Base-by-base conservation (phyloP, 64 coral and sea anemone genomes). In the Montipora capricornis region DNA sequence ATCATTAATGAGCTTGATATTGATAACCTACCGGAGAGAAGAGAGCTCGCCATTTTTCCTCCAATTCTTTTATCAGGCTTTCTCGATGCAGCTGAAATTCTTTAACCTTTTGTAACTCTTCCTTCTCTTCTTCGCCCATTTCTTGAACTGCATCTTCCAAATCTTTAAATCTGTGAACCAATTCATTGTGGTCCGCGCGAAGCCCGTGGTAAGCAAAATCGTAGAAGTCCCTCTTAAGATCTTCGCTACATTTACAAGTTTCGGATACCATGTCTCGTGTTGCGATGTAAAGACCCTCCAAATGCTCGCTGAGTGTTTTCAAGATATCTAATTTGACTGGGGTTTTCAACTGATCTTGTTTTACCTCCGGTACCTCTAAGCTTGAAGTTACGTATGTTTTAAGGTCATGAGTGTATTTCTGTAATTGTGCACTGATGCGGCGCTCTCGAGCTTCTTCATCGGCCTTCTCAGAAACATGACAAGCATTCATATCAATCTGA, bases 121-220 rank as follows among this genome's bases (percentile, higher is more conserved):
- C 52, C 52, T 55, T 55, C 52, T 55, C 52, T 10, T 55, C 52
- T 10, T 55, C 52, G 52, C 6, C 0, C 52, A 55, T 55, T 2
- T 55, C 2, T 55, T 5, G 52, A 7, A 55, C 5, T 7, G 1
- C 9, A 55, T 55, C 0, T 79, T 19, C 44, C 76, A 79, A 49
- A 48, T 79, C 76, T 19, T 79, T 15, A 15, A 79, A 44, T 50
- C 76, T 45, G 6, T 3, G 76, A 14, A 79, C 44, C 47, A 79
- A 49, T 17, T 79, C 76, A 8, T 79, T 79, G 76, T 79, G 76
- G 7, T 79, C 76, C 45, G 76, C 76, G 47, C 76, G 47, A 17
- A 79, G 46, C 19, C 76, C 46, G 46, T 79, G 76, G 49, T 79
- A 79, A 3, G 76, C 76, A 1, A 79, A 79, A 15, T 79, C 76